Base-by-base conservation (phyloP, 2,888 invertebrate species). In the Silvanus unidentatus region DNA sequence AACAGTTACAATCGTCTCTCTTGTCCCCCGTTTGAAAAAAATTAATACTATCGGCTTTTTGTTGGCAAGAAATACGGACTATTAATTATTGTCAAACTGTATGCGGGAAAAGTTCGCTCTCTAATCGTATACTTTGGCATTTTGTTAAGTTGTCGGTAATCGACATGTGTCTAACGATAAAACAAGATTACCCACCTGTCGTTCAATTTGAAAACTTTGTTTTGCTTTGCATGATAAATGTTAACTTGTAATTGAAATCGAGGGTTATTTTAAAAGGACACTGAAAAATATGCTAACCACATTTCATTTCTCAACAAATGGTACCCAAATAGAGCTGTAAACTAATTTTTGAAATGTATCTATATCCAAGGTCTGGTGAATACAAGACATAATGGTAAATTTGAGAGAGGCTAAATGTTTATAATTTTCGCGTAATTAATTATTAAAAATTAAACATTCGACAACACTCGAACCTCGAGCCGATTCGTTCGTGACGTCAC, bases 211-310 rank as follows among this genome's bases (percentile, higher is more conserved):
- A 50, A 54, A 54, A 55, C 52, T 55, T 53, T 52, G 48, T 48
- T 48, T 22, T n/a, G n/a, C n/a, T n/a, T n/a, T 45, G 52, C 49
- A 52, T 59, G 58, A 59, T 57, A 55, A 59, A 59, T 59, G 47
- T 55, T 48, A 46, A 32, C 39, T 44, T 34, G 51, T 55, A 59
- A 57, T 59, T 57, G 58, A 57, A 59, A 54, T 49, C 47, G 51
- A 42, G 52, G 52, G 44, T 50, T n/a, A 52, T 52, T 54, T 54
- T 54, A 50, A 50, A 54, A 54, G 52, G 51, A 55, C 50, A n/a
- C n/a, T n/a, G n/a, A n/a, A n/a, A n/a, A n/a, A n/a, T n/a, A n/a
- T n/a, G n/a, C n/a, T n/a, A n/a, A n/a, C n/a, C n/a, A 55, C 32
- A 12, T 32, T 22, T 22, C 8, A 5, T 22, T 5, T 22, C 3